Conservation (phyloP, 2,113 vertebrate genomes). For the Pandion haliaetus region DNA sequence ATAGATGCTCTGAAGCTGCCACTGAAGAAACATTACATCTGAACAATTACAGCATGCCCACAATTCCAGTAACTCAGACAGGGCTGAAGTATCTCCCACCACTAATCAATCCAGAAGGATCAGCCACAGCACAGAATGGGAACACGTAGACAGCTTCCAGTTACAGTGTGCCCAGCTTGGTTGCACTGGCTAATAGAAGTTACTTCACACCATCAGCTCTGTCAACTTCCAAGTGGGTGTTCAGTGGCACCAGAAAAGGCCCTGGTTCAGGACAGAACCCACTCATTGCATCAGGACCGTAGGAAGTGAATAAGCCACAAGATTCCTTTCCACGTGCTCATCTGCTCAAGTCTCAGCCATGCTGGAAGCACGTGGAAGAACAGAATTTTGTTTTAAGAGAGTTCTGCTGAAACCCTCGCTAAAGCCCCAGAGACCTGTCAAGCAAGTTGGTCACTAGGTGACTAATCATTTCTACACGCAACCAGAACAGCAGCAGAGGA, state of each 20-base stretch:
- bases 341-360: not conserved
- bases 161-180: not conserved
- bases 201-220: not conserved
- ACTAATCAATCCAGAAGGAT: not conserved
- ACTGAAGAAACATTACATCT: not conserved
- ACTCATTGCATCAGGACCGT: not conserved
- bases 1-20: not conserved
- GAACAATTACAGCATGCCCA: not conserved
- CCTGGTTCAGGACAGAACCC: not conserved
- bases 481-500: not conserved
- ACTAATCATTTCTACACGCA: not conserved
- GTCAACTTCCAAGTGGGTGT: not conserved
- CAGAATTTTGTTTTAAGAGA: not conserved
- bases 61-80: not conserved
- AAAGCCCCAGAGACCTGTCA: not conserved
- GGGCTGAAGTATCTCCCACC: not conserved
- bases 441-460: not conserved
- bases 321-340: not conserved
- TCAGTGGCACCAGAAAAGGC: not conserved
- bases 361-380: not conserved
- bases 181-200: not conserved
- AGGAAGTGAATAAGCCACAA: not conserved
- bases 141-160: not conserved
- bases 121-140: not conserved
- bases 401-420: not conserved